A percentile compares a stretch with the other conserved stretches of the same genome.
These are phyloP conservation scores for Pithys albifrons DNA, from an alignment of 2,113 vertebrate species.

Conservation along the genomic window DNA sequence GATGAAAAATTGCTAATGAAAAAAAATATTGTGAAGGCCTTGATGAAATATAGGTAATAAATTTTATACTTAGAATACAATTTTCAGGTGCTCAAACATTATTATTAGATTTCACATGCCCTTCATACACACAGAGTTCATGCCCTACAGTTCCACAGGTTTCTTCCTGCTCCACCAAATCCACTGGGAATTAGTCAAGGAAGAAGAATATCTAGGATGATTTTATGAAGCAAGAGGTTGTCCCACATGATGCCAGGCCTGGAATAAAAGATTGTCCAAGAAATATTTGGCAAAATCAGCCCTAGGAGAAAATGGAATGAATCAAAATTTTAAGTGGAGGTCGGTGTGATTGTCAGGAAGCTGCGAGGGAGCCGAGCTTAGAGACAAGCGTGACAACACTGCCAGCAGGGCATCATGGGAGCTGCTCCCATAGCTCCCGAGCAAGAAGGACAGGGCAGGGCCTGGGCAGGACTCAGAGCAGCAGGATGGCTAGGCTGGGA, in stretches of 20 bases:
- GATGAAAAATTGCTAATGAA: not conserved
- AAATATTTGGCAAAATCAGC: not conserved
- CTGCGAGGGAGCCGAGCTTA: accelerated
- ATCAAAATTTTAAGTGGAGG: not conserved
- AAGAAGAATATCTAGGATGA: not conserved
- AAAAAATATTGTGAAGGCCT: not conserved
- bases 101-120: not conserved
- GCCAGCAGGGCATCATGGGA: not conserved
- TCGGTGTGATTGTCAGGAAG: not conserved
- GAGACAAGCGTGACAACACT: accelerated
- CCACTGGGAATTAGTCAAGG: not conserved
- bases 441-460: not conserved
- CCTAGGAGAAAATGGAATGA: not conserved
- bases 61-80: not conserved
- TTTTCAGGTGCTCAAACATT: not conserved
- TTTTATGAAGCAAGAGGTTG: not conserved
- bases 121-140: not conserved
- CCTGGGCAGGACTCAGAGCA: not conserved
- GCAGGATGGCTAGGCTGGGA: not conserved
- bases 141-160: not conserved
- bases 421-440: not conserved
- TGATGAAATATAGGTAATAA: not conserved
- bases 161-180: not conserved
- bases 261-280: not conserved
- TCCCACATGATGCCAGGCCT: not conserved